Conservation (phyloP, 2,888 invertebrate genomes). For the Dione vanillae region DNA sequence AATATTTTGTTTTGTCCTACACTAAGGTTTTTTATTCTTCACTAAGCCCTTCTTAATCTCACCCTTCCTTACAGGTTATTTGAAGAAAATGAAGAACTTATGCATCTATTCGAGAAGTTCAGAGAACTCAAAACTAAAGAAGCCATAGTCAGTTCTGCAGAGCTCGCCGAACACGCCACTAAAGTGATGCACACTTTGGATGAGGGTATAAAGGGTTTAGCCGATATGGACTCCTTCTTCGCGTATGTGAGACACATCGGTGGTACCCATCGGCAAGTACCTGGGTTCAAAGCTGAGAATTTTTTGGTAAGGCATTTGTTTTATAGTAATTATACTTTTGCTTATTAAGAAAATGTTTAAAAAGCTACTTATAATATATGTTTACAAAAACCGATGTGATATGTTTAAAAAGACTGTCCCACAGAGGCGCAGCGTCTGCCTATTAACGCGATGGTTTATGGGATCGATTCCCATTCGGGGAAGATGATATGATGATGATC, state of each 20-base stretch:
- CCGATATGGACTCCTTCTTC: conserved; percentile 92
- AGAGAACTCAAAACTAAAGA: conserved; percentile 89
- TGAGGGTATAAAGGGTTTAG: conserved; percentile 92
- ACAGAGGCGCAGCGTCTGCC: too few species aligned
- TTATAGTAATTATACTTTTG: too few species aligned
- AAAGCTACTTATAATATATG: too few species aligned
- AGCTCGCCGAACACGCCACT: conserved; percentile 93
- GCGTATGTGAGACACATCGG: conserved; percentile 91
- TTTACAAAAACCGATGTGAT: too few species aligned
- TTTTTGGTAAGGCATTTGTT: conserved; percentile 89
- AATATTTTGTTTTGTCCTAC: too few species aligned
- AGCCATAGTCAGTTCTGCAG: conserved; percentile 90
- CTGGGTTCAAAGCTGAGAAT: conserved; percentile 92
- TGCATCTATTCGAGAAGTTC: conserved; percentile 91
- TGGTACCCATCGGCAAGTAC: conserved; percentile 91
- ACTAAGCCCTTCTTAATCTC: neutral
- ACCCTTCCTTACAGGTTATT: conserved; percentile 88
- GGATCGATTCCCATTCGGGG: too few species aligned
- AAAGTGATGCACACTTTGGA: conserved; percentile 95
- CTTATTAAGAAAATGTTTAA: too few species aligned
- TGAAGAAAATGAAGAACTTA: conserved; percentile 91
- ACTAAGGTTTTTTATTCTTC: neutral
- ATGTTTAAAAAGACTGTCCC: too few species aligned
- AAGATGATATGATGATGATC: too few species aligned
- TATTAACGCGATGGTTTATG: too few species aligned